A percentile compares a stretch with the other conserved stretches of the same genome.
These are phyloP conservation scores for Albula glossodonta DNA, from an alignment of 2,113 vertebrate species.

Conservation along the genomic window DNA sequence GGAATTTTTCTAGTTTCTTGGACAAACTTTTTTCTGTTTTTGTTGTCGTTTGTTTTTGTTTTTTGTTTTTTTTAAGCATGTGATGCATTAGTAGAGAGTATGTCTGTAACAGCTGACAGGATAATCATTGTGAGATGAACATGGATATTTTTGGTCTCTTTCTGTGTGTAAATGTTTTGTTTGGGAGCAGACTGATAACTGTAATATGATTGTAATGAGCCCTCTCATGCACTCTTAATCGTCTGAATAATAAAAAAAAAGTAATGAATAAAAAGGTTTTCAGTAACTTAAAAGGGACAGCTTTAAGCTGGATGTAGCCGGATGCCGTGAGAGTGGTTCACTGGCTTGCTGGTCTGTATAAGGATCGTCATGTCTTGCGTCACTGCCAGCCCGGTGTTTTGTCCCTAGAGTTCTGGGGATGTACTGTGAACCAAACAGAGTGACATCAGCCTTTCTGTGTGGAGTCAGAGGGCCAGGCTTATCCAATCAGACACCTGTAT, in stretches of 20 bases:
- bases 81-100: slow-evolving; percentile 33
- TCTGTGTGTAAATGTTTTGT: slow-evolving; percentile 29
- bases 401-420: not conserved
- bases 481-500: not conserved
- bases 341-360: not conserved
- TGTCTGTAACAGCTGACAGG: slow-evolving; percentile 29
- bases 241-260: slow-evolving; percentile 2
- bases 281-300: slow-evolving; percentile 41
- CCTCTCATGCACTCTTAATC: slow-evolving; percentile 24
- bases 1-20: slow-evolving; percentile 30
- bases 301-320: slow-evolving; percentile 62
- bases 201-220: slow-evolving; percentile 22
- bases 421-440: not conserved
- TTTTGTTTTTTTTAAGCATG: slow-evolving; percentile 49
- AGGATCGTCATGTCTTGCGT: not conserved
- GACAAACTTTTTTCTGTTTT: slow-evolving; percentile 57
- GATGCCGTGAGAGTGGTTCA: slow-evolving; percentile 27
- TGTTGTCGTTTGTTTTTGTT: slow-evolving; percentile 48
- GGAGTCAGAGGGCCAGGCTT: not conserved
- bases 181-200: slow-evolving; percentile 16
- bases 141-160: slow-evolving; percentile 42
- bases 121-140: slow-evolving; percentile 39
- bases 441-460: too few species aligned
- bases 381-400: too few species aligned
- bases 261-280: not conserved